Evolutionary conservation across 2,797 vertebrate genomes (phyloP).

Genomic region (Morus bassanus): DNA sequence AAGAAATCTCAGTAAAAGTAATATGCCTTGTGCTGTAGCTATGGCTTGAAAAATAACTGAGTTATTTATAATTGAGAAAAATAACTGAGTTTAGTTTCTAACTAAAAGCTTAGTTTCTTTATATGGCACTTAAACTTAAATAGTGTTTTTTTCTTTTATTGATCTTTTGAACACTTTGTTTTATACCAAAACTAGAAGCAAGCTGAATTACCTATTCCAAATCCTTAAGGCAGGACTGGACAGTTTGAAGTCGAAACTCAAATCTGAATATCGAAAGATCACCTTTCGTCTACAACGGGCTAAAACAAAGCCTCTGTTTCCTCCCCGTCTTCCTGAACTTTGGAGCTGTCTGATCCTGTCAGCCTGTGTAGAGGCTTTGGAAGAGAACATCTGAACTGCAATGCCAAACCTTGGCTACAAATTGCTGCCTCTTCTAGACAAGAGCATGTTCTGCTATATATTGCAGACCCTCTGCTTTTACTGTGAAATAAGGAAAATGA

Average conservation of each 20-base stretch:
- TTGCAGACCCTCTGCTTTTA: background rate
- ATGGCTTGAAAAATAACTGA: constrained; percentile 23
- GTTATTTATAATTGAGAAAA: background rate
- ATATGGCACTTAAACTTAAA: background rate
- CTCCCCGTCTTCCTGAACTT: background rate
- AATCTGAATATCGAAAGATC: background rate
- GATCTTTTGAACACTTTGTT: constrained; percentile 11
- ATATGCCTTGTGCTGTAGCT: background rate
- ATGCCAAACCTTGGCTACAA: background rate
- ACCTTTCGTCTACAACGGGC: background rate
- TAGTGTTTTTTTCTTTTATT: background rate
- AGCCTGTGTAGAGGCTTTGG: background rate
- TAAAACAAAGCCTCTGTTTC: background rate
- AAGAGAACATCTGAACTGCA: background rate
- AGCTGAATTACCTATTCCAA: background rate
- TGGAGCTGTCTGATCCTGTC: background rate
- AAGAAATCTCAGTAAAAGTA: constrained; percentile 25
- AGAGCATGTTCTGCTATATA: background rate
- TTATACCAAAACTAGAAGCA: background rate
- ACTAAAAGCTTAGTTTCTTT: background rate
- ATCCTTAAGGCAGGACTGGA: background rate
- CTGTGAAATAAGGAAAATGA: background rate
- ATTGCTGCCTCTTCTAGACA: background rate
- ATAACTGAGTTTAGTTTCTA: background rate
- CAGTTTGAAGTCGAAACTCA: background rate